Percentiles rank a stretch among this genome's conserved stretches.
Evolutionary conservation across 2,888 invertebrate genomes (phyloP).

Genomic region (Chrysolina oricalcia): DNA sequence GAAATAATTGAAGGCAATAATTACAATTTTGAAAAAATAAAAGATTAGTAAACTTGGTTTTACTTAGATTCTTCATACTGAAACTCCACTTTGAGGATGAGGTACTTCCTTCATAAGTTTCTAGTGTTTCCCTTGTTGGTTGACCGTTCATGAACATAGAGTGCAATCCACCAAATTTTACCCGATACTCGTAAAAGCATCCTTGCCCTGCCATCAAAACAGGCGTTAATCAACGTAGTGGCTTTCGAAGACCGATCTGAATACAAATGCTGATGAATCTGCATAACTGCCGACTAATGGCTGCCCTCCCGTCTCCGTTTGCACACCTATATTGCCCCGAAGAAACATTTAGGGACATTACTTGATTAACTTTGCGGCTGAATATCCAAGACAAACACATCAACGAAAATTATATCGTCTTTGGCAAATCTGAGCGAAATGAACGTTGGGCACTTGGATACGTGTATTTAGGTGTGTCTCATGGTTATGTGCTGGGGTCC

Average conservation of each 20-base stretch:
- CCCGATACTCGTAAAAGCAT: conserved; percentile 24
- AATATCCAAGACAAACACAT: conserved; percentile 42
- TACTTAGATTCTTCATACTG: no score
- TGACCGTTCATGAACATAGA: not conserved
- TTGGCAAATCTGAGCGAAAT: conserved; percentile 17
- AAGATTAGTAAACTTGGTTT: no score
- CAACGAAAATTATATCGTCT: conserved; percentile 44
- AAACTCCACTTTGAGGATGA: no score
- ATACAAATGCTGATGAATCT: conserved; percentile 64
- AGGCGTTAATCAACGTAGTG: conserved; percentile 65
- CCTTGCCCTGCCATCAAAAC: conserved; percentile 43
- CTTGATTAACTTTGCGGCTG: conserved; percentile 49
- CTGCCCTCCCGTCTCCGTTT: conserved; percentile 44
- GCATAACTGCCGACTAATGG: conserved; percentile 63
- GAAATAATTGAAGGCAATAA: no score
- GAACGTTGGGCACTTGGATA: not conserved
- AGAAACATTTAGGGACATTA: conserved; percentile 52
- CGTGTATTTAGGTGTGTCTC: no score
- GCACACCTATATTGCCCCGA: conserved; percentile 37
- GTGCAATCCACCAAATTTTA: not conserved
- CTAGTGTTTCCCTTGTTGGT: no score
- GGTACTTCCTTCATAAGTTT: no score
- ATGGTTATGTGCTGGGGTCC: no score
- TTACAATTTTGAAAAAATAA: no score
- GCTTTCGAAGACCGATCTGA: conserved; percentile 65